These are phyloP conservation scores for Scotopteryx bipunctaria DNA, from an alignment of 2,888 invertebrate species.

Conservation along the genomic window DNA sequence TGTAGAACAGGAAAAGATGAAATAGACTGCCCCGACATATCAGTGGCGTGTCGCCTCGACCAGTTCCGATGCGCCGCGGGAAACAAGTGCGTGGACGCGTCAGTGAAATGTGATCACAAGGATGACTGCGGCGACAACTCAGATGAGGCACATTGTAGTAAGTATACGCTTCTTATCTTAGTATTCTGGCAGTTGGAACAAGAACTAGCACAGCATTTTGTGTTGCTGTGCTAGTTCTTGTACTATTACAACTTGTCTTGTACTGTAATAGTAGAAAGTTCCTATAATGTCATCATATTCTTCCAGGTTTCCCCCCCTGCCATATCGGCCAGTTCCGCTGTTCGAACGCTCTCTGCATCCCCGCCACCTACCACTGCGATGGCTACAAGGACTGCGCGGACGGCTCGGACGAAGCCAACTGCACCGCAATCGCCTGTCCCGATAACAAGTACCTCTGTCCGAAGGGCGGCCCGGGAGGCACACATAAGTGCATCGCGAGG, in stretches of 20 bases:
- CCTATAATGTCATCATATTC: not conserved
- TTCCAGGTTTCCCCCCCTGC: conserved; percentile 93
- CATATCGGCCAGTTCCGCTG: conserved; percentile 96
- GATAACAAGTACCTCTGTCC: conserved; percentile 96
- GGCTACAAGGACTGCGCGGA: conserved; percentile 96
- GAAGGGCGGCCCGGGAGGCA: conserved; percentile 86
- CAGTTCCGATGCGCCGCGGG: conserved; percentile 94
- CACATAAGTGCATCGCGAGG: conserved; percentile 94
- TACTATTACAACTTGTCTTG: no score
- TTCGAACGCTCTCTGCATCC: conserved; percentile 96
- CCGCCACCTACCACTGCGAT: conserved; percentile 92
- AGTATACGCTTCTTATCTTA: no score
- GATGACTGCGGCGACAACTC: conserved; percentile 96
- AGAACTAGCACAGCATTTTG: not conserved
- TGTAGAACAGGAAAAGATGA: conserved; percentile 94
- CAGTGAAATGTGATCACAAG: conserved; percentile 91
- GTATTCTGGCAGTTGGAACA: not conserved
- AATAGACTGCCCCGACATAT: conserved; percentile 86
- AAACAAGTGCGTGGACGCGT: conserved; percentile 90
- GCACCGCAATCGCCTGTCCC: conserved; percentile 93
- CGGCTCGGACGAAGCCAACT: conserved; percentile 94
- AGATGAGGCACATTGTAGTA: conserved; percentile 95
- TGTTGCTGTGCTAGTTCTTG: not conserved
- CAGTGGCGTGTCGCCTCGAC: conserved; percentile 88
- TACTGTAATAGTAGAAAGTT: no score